Evolutionary conservation across 2,888 invertebrate species (phyloP), one percentile per base, ranked within the genome.

Genomic region (Aphidius colemani): DNA sequence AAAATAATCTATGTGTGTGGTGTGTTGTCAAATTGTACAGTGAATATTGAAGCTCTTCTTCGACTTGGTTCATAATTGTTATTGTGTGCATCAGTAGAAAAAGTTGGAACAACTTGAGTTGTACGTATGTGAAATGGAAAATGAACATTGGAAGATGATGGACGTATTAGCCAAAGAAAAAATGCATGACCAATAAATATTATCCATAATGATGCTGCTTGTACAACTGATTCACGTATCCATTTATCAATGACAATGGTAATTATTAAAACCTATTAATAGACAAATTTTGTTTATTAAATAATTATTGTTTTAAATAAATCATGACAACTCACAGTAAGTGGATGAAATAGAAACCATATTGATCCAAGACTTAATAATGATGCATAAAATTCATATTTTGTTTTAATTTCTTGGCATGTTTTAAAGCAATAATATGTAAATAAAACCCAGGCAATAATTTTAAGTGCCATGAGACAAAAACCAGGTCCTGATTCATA

Each of bases 401-500:
- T 79, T 3, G 71, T 70, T 4, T 71, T 62, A 39, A 73, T 70
- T 66, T 73, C 75, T n/a, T 68, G 67, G 51, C 75, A 72, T 0
- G 79, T 80, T 59, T 70, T 79, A 72, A 87, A 87, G 59, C 87
- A 84, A 75, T 78, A 77, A 59, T 67, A 53, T 6, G 73, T 69
- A 67, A 96, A 96, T 84, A 95, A 91, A 65, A 88, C 84, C 94
- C 96, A 96, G 0, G 93, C 94, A 0, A 89, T 73, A 0, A 94
- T 82, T 51, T 94, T 86, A 59, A 96, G 81, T 5, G 88, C 85
- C 8, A 95, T 88, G 7, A 96, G 83, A 0, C 91, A 90, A 74
- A 94, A 94, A 0, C 96, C 96, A 0, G 95, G 93, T 0, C 93
- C 92, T 50, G 94, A 94, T 83, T 97, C 96, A 76, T 95, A 96